These are phyloP conservation scores for Bombus pyrosoma DNA, from an alignment of 1,140 invertebrate genomes.

Conservation along the genomic window DNA sequence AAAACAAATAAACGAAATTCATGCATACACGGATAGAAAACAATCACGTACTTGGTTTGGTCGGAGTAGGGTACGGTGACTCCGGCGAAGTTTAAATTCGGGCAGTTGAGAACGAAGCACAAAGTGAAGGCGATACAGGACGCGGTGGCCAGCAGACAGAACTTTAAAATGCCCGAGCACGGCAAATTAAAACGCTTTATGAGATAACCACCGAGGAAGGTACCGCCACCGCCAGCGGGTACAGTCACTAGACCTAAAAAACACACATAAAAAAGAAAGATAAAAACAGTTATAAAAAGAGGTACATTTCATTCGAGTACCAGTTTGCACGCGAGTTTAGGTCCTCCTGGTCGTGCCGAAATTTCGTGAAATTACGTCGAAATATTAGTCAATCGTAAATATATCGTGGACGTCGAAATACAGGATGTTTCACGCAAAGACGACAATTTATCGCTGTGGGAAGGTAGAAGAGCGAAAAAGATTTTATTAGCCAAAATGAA, in stretches of 20 bases:
- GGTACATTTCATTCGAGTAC: background rate
- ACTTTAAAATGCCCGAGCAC: conserved; percentile 89
- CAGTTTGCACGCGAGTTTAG: background rate
- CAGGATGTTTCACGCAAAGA: too few species aligned
- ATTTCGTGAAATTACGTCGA: background rate
- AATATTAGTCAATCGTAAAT: background rate
- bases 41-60: conserved; percentile 77
- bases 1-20: background rate
- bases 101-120: conserved; percentile 89
- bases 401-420: background rate
- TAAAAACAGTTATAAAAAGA: background rate
- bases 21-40: background rate
- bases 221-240: conserved; percentile 89
- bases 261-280: background rate
- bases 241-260: conserved; percentile 87
- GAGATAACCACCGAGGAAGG: conserved; percentile 91
- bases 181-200: conserved; percentile 89
- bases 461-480: too few species aligned
- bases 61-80: conserved; percentile 85
- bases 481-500: too few species aligned
- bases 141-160: conserved; percentile 86
- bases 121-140: conserved; percentile 85
- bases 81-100: conserved; percentile 89
- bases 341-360: background rate
- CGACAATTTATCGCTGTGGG: too few species aligned